Evolutionary conservation across 2,888 invertebrate species (phyloP).

Genomic region (Lasioglossum zephyrum): DNA sequence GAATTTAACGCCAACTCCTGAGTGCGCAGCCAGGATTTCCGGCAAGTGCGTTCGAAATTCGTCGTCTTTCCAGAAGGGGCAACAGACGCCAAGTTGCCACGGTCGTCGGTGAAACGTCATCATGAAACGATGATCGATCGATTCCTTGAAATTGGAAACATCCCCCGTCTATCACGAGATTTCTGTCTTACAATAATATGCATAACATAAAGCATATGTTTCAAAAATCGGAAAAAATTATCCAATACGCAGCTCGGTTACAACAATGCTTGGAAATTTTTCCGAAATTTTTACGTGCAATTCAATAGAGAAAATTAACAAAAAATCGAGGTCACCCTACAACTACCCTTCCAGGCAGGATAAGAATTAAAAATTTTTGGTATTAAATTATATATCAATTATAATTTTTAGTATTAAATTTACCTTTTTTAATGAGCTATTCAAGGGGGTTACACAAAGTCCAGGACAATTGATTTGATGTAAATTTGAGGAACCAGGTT

Average conservation of each 20-base stretch:
- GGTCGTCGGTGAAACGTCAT: slow-evolving; percentile 65
- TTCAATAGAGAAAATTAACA: too few species aligned
- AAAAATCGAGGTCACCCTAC: too few species aligned
- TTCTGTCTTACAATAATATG: neutral
- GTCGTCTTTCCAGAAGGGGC: slow-evolving; percentile 54
- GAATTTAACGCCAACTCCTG: slow-evolving; percentile 81
- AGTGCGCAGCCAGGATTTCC: slow-evolving; percentile 74
- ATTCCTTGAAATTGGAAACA: neutral
- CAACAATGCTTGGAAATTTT: neutral
- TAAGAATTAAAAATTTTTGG: too few species aligned
- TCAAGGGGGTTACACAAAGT: too few species aligned
- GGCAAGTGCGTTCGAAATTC: slow-evolving; percentile 73
- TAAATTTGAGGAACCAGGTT: neutral
- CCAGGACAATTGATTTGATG: too few species aligned
- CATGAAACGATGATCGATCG: slow-evolving; percentile 55
- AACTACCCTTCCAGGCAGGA: too few species aligned
- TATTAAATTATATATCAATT: too few species aligned
- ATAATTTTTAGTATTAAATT: too few species aligned
- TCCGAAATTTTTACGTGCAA: neutral
- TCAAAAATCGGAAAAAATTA: neutral
- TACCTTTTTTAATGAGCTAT: too few species aligned
- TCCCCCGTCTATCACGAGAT: neutral
- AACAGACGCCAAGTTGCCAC: slow-evolving; percentile 52
- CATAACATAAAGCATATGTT: neutral
- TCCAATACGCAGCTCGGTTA: neutral